Conservation (phyloP, 2,888 invertebrate species). For the Exephanes ischioxanthus region DNA sequence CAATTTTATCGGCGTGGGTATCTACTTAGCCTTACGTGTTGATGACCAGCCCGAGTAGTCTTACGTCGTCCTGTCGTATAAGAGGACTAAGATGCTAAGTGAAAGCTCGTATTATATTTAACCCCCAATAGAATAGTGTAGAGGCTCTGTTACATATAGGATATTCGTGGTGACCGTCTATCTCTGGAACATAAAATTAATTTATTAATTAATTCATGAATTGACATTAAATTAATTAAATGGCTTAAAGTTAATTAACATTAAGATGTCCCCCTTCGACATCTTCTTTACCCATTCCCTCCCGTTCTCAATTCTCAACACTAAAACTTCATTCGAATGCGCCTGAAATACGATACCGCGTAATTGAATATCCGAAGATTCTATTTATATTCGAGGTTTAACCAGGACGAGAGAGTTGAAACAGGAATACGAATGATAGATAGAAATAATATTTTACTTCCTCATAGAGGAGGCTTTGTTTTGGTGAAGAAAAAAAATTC, state of each 20-base stretch:
- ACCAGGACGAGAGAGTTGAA: not conserved
- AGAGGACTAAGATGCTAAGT: conserved; percentile 37
- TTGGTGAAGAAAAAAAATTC: too few relatives aligned
- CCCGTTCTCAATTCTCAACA: conserved; percentile 1
- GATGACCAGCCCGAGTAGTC: conserved; percentile 44
- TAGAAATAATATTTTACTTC: not conserved
- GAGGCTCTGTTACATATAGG: conserved; percentile 22
- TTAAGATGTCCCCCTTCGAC: not conserved
- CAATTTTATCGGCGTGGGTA: conserved; percentile 10
- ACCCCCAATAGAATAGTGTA: conserved; percentile 28
- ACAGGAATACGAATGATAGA: not conserved
- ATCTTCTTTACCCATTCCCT: not conserved
- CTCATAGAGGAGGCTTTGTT: too few relatives aligned
- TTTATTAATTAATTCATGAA: too few relatives aligned
- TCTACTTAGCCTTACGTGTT: conserved; percentile 26
- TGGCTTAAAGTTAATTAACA: too few relatives aligned
- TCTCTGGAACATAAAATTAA: conserved; percentile 47
- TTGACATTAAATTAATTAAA: too few relatives aligned
- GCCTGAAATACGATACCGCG: conserved; percentile 43
- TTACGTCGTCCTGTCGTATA: conserved; percentile 18
- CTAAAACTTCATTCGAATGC: conserved; percentile 18
- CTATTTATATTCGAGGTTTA: not conserved
- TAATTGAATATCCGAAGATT: conserved; percentile 40
- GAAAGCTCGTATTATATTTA: conserved; percentile 36
- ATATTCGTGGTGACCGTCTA: conserved; percentile 22